Conservation (phyloP, 1,140 invertebrate genomes). For the Formica exsecta region DNA sequence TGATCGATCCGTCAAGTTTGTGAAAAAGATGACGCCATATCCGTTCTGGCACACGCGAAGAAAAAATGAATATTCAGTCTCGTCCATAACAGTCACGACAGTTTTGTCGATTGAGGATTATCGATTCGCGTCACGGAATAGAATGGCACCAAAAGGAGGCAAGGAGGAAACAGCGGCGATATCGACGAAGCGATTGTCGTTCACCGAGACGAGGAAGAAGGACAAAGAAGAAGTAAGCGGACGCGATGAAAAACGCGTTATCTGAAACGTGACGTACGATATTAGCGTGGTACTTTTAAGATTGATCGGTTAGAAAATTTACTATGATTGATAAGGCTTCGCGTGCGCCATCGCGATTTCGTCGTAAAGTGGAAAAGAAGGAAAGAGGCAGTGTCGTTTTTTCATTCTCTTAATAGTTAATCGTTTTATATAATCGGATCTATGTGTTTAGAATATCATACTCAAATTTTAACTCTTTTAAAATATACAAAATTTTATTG, state of each 20-base stretch:
- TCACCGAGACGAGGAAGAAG: constrained; percentile 35
- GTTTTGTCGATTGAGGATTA: constrained; percentile 51
- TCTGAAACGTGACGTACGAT: constrained; percentile 56
- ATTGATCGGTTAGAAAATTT: constrained; percentile 58
- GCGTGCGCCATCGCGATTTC: constrained; percentile 42
- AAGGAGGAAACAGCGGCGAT: constrained; percentile 35
- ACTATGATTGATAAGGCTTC: constrained; percentile 49
- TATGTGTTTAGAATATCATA: background rate
- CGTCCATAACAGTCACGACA: constrained; percentile 46
- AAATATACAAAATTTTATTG: background rate
- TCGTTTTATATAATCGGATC: background rate
- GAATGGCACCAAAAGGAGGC: constrained; percentile 19
- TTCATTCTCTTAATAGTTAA: background rate
- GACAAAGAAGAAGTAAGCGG: constrained; percentile 38
- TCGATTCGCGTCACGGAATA: constrained; percentile 54
- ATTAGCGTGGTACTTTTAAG: constrained; percentile 56
- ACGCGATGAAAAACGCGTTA: constrained; percentile 58
- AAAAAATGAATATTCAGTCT: constrained; percentile 59
- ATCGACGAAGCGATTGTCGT: constrained; percentile 49
- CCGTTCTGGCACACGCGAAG: constrained; percentile 2
- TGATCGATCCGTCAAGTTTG: constrained; percentile 27
- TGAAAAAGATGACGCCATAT: constrained; percentile 38
- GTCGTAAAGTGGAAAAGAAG: background rate
- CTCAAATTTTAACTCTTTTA: background rate
- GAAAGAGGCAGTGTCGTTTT: background rate